Evolutionary conservation across 2,113 vertebrate genomes (phyloP).

Genomic region (Erythrocercus mccallii): DNA sequence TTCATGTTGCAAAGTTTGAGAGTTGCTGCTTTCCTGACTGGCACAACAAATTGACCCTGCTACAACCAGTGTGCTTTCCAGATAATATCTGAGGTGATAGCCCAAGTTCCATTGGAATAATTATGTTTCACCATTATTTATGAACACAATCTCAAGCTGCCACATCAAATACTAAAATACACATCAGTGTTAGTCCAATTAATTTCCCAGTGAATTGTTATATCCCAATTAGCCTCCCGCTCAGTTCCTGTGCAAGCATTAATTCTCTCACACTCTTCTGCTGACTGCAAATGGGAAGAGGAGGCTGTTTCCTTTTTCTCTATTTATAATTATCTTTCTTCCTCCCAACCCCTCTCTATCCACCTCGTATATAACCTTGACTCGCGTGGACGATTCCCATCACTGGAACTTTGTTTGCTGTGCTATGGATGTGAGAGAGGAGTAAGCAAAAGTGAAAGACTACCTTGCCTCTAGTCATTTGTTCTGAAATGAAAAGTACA

Average conservation of each 20-base stretch:
- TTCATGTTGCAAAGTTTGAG: background rate
- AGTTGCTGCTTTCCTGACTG: background rate
- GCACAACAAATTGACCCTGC: background rate
- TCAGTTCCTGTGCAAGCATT: background rate
- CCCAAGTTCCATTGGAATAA: background rate
- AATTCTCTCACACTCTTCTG: background rate
- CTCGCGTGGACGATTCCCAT: background rate
- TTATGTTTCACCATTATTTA: background rate
- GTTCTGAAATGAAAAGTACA: background rate
- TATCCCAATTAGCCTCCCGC: background rate
- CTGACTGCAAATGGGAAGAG: background rate
- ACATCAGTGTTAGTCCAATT: background rate
- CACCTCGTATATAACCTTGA: background rate
- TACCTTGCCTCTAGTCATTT: background rate
- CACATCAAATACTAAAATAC: background rate
- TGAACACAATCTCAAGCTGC: background rate
- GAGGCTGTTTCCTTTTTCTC: background rate
- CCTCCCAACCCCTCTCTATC: background rate
- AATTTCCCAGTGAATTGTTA: background rate
- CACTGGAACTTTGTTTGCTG: background rate
- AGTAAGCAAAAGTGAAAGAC: background rate
- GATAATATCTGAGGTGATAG: background rate
- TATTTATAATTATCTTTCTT: background rate
- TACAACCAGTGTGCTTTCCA: background rate
- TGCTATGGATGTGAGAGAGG: background rate